Percentiles rank a stretch among this genome's conserved stretches.
Evolutionary conservation across 2,797 vertebrate genomes (phyloP).

Genomic region (Steatocranus sp.): DNA sequence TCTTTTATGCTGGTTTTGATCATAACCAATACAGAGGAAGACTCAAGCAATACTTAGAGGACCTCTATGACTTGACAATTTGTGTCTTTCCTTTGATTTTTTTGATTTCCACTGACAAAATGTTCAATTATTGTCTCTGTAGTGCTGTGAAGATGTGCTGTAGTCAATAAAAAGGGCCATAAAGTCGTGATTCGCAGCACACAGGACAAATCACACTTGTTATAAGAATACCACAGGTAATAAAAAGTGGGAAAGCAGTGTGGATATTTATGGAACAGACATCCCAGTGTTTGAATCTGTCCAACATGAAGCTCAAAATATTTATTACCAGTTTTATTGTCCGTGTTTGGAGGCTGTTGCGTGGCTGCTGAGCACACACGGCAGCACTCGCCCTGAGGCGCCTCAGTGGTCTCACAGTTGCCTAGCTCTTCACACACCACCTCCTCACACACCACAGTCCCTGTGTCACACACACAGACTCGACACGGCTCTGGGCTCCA

Average conservation of each 20-base stretch:
- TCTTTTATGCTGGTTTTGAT: neutral
- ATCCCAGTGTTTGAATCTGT: neutral
- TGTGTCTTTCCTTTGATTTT: neutral
- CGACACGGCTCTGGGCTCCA: conserved; percentile 35
- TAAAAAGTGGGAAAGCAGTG: neutral
- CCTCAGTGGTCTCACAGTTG: neutral
- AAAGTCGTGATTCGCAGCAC: neutral
- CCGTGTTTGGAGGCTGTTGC: neutral
- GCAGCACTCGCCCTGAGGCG: conserved; percentile 34
- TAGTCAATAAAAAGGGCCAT: neutral
- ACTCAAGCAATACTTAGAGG: neutral
- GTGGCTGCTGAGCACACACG: conserved; percentile 18
- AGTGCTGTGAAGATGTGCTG: neutral
- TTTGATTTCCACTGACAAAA: neutral
- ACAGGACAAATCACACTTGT: neutral
- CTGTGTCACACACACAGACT: conserved; percentile 25
- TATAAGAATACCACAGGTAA: neutral
- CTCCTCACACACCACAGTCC: conserved; percentile 34
- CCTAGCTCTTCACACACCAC: conserved; percentile 38
- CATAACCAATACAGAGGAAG: neutral
- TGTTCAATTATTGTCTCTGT: neutral
- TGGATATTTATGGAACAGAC: neutral
- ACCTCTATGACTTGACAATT: neutral
- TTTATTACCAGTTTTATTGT: conserved; percentile 22
- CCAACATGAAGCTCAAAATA: neutral